Evolutionary conservation across 2,888 invertebrate genomes (phyloP), one percentile per base, ranked within the genome.

Genomic region (Cybosia mesomella): DNA sequence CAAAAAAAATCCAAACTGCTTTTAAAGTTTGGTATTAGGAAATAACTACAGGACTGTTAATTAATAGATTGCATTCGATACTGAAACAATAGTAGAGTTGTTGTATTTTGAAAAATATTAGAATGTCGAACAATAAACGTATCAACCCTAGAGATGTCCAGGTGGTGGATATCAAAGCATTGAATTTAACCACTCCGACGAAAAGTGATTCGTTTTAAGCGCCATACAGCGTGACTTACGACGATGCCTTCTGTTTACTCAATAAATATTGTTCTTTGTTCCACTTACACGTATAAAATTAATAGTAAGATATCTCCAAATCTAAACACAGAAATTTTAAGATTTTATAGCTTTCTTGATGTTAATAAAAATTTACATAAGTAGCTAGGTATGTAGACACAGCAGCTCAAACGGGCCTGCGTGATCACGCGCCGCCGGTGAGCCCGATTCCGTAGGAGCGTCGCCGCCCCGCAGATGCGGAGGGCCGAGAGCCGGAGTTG

Each of bases 171-270:
- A 86, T 94, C 94, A 93, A 84, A 84, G 87, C 89, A 87, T 88
- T 88, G 89, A 91, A 88, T 92, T 90, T 92, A 90, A 90, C 90
- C 88, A 88, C 87, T 85, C 87, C 87, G 88, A 86, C 87, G 88
- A 90, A 87, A 88, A 89, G 89, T 87, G 88, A 91, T 92, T 92
- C 89, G 89, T 91, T 92, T 92, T 89, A 91, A 92, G 91, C 93
- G 92, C 91, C 91, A 89, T 89, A 85, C 85, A 88, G 82, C 84
- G 85, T 90, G 91, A 91, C 91, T 92, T 90, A 92, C 90, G 87
- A 83, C 83, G 78, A 77, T 85, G 86, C 85, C 80, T 80, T 83
- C 83, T 92, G 92, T 93, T 93, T 92, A 87, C 88, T 91, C 81
- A 86, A 92, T 87, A 92, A 94, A 93, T 92, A 90, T 92, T 92